Base-by-base conservation (phyloP, 2,888 invertebrate species). In the Sinohyriopsis cumingii region DNA sequence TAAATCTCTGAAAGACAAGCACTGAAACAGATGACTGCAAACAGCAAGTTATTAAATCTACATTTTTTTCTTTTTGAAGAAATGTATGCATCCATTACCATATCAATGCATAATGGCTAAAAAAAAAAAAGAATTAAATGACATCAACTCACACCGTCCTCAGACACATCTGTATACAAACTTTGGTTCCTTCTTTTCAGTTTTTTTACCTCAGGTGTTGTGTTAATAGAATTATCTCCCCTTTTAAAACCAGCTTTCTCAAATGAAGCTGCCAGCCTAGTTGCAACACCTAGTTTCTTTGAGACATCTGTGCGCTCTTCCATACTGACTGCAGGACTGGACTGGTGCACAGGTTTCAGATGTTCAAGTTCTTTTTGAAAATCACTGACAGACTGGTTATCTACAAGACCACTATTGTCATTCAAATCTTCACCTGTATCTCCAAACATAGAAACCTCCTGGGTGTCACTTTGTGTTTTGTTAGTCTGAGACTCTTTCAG, bases 151-250 rank as follows among this genome's bases (percentile, higher is more conserved):
- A 7, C 6, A 33, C 0, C 73, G 20, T 59, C 55, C n/a, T 22
- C 63, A 25, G 56, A 45, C 7, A 67, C 65, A 20, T 64, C 67
- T 24, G 71, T 65, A 67, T 82, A 82, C 60, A 82, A 62, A 19
- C 78, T 76, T 53, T 76, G 77, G 71, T 82, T 82, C 68, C 82
- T 64, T 18, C 82, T 65, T 24, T 75, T 72, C 24, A 82, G 77
- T 63, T 75, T 79, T 67, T 82, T 82, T 25, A 74, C 72, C 20
- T 75, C 77, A 15, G 82, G 82, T 69, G 78, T 78, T 19, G 66
- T 72, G 60, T 68, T 75, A 63, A 70, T 68, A 54, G 70, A 67
- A 2, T 57, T 71, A 53, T 78, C 80, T 22, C 60, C 67, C 67
- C 79, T 67, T 68, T 76, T 78, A 45, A 66, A 65, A 22, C 64